Percentiles rank a stretch among this genome's conserved stretches.
Evolutionary conservation across 2,113 vertebrate species (phyloP).

Genomic region (Paralichthys olivaceus): DNA sequence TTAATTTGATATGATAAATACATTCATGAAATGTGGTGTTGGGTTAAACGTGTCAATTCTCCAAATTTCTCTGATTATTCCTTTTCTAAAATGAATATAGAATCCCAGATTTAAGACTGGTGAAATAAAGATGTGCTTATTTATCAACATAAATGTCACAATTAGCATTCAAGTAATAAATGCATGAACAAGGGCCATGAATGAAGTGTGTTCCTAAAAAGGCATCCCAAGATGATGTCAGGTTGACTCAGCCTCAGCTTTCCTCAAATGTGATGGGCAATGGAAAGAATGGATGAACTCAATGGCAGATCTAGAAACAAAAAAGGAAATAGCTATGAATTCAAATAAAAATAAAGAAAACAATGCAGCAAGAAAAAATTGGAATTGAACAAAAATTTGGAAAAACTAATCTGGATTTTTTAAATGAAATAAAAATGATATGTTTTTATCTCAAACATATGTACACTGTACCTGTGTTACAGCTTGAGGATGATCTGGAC

Average conservation of each 20-base stretch:
- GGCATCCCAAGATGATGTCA: constrained; percentile 74
- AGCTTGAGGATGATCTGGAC: constrained; percentile 48
- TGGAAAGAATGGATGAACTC: constrained; percentile 71
- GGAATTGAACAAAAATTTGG: constrained; percentile 14
- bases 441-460: not conserved
- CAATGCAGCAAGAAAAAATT: constrained; percentile 51
- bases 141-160: constrained; percentile 14
- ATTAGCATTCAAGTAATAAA: constrained; percentile 47
- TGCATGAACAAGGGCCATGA: constrained; percentile 33
- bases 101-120: constrained; percentile 30
- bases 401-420: not conserved
- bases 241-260: constrained; percentile 69
- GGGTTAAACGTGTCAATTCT: constrained; percentile 24
- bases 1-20: constrained; percentile 55
- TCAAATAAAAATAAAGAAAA: constrained; percentile 50
- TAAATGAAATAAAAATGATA: constrained; percentile 25
- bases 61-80: constrained; percentile 40
- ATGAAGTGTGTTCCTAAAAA: constrained; percentile 67
- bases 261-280: constrained; percentile 75
- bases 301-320: constrained; percentile 82
- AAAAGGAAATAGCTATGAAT: constrained; percentile 67
- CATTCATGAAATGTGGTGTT: constrained; percentile 61
- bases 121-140: constrained; percentile 15
- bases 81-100: constrained; percentile 55
- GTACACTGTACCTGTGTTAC: constrained; percentile 70